Evolutionary conservation across 2,113 vertebrate genomes (phyloP), one percentile per base, ranked within the genome.

Genomic region (Mugil cephalus): DNA sequence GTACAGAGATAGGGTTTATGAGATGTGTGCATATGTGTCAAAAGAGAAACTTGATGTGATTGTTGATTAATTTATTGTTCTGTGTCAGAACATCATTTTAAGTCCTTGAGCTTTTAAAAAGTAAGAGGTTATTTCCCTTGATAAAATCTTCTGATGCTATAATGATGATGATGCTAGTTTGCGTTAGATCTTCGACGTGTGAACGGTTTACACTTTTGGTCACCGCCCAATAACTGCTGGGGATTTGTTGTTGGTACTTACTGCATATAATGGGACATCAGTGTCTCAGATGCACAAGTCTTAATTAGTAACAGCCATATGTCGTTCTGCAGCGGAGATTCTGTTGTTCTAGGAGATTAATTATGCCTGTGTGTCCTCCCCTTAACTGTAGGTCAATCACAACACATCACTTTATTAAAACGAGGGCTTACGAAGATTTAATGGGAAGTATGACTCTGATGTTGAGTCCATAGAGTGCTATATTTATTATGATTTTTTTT

Each of bases 21-120:
- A 69, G 21, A 21, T 75, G 79, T 83, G 64, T 73, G 79, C 72
- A 65, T 70, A 61, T 81, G 77, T 81, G 84, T 83, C 80, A 79
- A 82, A 84, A 83, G 70, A 87, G 81, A 83, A 83, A 77, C 91
- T 84, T 82, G 80, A 83, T 77, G 79, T 90, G 78, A 77, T 83
- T 80, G 56, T 86, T 85, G 72, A 91, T 85, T 80, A 70, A 90
- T 92, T 89, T 89, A 90, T 90, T 82, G 94, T 94, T 95, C 94
- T 94, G 94, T 93, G 93, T 95, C 93, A 95, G 94, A 95, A 94
- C 93, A 93, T 90, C 47, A 76, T 76, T 80, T 88, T 76, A 53
- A 78, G 74, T 91, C 86, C 80, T 92, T 84, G 83, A 82, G 87
- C 89, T 90, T 91, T 93, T 85, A 88, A 91, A 89, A 92, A 91